These are phyloP conservation scores for Ceratitis capitata DNA, from an alignment of 1,140 invertebrate genomes.

Conservation along the genomic window DNA sequence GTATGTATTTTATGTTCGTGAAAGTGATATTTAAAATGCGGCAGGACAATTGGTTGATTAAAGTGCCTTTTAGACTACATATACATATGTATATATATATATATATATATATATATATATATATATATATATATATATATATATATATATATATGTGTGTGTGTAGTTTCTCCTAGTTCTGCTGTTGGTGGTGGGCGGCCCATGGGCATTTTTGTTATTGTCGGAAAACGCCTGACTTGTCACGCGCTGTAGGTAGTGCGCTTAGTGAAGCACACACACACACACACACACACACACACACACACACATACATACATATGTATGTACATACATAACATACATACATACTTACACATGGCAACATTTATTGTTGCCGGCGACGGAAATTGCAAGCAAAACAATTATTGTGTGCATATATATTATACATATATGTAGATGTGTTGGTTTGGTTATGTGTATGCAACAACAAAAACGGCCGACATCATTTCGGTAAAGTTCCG, in stretches of 20 bases:
- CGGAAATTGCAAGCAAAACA: slow-evolving; percentile 30
- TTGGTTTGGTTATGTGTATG: neutral
- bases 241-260: neutral
- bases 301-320: neutral
- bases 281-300: neutral
- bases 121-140: neutral
- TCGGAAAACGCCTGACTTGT: neutral
- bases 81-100: neutral
- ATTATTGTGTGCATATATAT: neutral
- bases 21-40: slow-evolving; percentile 18
- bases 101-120: neutral
- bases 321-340: neutral
- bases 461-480: neutral
- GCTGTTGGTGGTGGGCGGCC: neutral
- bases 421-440: no score
- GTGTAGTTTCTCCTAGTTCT: no score
- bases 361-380: neutral
- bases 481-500: neutral
- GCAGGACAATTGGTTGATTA: neutral
- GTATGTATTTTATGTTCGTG: no score
- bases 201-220: neutral
- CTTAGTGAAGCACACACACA: neutral
- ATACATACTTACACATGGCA: no score
- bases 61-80: neutral
- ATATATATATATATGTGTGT: neutral